Percentiles rank a stretch among this genome's conserved stretches.
Evolutionary conservation across 2,888 invertebrate species (phyloP).

Genomic region (Campoplex capitator): DNA sequence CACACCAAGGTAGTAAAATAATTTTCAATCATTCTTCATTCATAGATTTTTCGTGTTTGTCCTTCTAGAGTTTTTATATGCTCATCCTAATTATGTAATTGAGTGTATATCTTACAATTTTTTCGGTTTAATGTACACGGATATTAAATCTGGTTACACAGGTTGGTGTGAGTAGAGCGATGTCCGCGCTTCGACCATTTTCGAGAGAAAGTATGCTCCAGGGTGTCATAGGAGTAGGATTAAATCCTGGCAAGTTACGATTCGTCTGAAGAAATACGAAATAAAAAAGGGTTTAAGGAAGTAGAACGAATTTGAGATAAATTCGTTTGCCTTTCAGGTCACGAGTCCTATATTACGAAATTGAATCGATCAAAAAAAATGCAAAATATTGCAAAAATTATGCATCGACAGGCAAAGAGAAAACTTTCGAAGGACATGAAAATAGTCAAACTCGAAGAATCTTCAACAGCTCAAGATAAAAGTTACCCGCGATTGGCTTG

Average conservation of each 20-base stretch:
- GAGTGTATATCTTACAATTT: background rate
- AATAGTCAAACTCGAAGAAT: slow-evolving; percentile 62
- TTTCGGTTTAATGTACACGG: background rate
- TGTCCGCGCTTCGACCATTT: slow-evolving; percentile 90
- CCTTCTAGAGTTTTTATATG: background rate
- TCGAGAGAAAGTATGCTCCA: slow-evolving; percentile 85
- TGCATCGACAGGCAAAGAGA: slow-evolving; percentile 54
- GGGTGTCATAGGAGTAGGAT: slow-evolving; percentile 86
- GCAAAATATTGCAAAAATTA: slow-evolving; percentile 66
- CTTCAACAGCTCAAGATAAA: slow-evolving; percentile 37
- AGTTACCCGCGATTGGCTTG: slow-evolving; percentile 73
- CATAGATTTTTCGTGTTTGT: background rate
- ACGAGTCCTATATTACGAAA: slow-evolving; percentile 79
- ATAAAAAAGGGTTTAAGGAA: background rate
- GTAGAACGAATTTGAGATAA: background rate
- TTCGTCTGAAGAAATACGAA: background rate
- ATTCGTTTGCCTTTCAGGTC: slow-evolving; percentile 72
- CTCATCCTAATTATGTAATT: background rate
- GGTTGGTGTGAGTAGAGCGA: slow-evolving; percentile 90
- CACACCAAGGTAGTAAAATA: slow-evolving; percentile 87
- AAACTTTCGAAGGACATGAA: slow-evolving; percentile 30
- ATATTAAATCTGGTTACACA: slow-evolving; percentile 63
- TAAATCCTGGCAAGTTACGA: slow-evolving; percentile 89
- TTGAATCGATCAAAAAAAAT: slow-evolving; percentile 74
- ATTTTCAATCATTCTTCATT: slow-evolving; percentile 19